Base-by-base conservation (phyloP, 2,113 vertebrate species). In the Erinaceus europaeus region DNA sequence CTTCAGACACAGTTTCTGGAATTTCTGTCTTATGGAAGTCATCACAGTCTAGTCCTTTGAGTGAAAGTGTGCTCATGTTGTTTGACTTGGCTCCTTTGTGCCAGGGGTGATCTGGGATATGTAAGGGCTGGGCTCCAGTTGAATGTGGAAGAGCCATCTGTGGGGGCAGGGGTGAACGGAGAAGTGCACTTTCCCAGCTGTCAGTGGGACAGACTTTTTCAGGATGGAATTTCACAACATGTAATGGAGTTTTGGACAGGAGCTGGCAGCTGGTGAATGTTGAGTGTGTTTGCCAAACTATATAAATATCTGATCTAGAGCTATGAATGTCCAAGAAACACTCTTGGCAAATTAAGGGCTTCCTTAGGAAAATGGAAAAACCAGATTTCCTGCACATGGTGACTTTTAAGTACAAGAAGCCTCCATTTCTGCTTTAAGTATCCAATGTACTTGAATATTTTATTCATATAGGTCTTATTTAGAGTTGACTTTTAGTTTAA, bases 271-370 rank as follows among this genome's bases (percentile, higher is more conserved):
- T 74, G 50, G 53, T 29, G 68, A 48, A 52, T 84, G 67, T 86
- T 83, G 67, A 67, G 61, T 46, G 7, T 50, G n/a, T 85, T 83
- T 79, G 89, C 91, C 89, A 88, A 75, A 83, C 50, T 87, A 15
- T 78, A 69, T 95, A 93, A 91, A 91, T 88, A 84, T 76, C 80
- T 91, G 36, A 23, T 83, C 32, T 89, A 67, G 73, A 89, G 42
- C 57, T 9, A 6, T 50, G 23, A 81, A 68, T 78, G 74, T 87
- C 75, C 59, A 84, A 92, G 65, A 87, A 89, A 74, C 48, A 44
- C 23, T 89, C 53, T 71, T 80, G 77, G 85, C 72, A 78, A 82
- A 87, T 94, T 38, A 86, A 79, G 44, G 36, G 59, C 55, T 93
- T 93, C 42, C 65, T 79, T 71, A 72, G 74, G 36, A 21, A 73